phyloP scores from a whole-genome alignment of 2,888 invertebrate species.

The Laspeyria flexula region DNA sequence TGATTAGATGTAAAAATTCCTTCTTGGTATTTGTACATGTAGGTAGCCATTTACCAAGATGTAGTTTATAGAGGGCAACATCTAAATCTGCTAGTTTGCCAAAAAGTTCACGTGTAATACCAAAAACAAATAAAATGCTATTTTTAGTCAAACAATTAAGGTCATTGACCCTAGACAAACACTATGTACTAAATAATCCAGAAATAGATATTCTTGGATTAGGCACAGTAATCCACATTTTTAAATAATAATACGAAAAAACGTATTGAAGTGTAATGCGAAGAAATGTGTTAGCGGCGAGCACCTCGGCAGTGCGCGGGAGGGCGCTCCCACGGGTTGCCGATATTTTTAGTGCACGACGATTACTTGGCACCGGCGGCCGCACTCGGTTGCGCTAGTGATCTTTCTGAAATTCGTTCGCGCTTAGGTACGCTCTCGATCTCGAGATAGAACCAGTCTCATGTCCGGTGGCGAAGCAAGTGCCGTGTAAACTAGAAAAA shows the following conservation, averaged over 20 bases:
- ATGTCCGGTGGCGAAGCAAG: conserved; percentile 65
- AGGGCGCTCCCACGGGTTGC: conserved; percentile 87
- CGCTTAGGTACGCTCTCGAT: conserved; percentile 78
- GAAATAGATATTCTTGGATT: conserved; percentile 23
- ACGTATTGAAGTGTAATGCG: conserved; percentile 66
- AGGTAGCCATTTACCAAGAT: too few species aligned
- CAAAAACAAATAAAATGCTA: conserved; percentile 19
- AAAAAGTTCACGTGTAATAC: conserved; percentile 24
- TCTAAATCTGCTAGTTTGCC: conserved; percentile 28
- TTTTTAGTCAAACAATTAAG: conserved; percentile 5
- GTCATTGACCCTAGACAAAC: conserved; percentile 16
- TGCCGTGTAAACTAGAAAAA: conserved; percentile 51
- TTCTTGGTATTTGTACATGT: too few species aligned
- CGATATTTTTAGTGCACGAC: conserved; percentile 89
- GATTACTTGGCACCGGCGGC: conserved; percentile 88
- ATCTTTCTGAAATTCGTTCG: conserved; percentile 82
- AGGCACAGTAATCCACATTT: conserved; percentile 21
- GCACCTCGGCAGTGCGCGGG: conserved; percentile 82
- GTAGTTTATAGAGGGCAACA: too few species aligned
- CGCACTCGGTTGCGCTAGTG: conserved; percentile 83
- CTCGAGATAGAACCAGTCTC: conserved; percentile 74
- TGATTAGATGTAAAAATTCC: too few species aligned
- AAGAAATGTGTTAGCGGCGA: conserved; percentile 81
- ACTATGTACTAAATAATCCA: conserved; percentile 12
- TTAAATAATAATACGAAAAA: conserved; percentile 45